phyloP scores from a whole-genome alignment of 1,140 invertebrate genomes.

The Pachyrhynchus sulphureomaculatus region DNA sequence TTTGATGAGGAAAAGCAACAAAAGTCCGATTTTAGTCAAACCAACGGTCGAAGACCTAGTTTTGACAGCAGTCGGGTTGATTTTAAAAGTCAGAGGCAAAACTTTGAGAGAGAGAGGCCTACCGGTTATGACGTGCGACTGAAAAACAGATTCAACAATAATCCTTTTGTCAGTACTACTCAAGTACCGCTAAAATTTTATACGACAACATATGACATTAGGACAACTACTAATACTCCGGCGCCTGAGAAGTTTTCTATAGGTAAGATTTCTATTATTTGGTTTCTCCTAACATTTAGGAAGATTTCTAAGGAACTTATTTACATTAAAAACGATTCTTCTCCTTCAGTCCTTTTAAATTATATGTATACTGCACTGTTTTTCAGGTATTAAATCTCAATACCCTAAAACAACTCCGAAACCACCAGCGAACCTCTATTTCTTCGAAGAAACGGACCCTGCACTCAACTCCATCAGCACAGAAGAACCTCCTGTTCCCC shows the following conservation, averaged over 20 bases:
- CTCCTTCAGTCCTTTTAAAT: background rate
- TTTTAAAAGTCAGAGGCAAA: background rate
- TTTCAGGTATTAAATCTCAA: slow-evolving; percentile 1
- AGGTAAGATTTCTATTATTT: background rate
- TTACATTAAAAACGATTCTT: background rate
- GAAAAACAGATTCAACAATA: background rate
- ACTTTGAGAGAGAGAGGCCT: background rate
- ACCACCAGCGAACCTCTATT: slow-evolving; percentile 58
- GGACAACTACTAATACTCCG: slow-evolving; percentile 56
- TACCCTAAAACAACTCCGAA: slow-evolving; percentile 48
- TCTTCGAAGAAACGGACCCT: slow-evolving; percentile 51
- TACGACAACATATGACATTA: slow-evolving; percentile 55
- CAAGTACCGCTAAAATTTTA: slow-evolving; percentile 62
- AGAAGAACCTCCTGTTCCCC: slow-evolving; percentile 45
- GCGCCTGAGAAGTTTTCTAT: slow-evolving; percentile 46
- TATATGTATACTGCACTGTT: background rate
- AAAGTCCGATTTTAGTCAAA: background rate
- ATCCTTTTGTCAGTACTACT: slow-evolving; percentile 56
- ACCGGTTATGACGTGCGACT: background rate
- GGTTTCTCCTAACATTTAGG: background rate
- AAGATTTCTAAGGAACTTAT: background rate
- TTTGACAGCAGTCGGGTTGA: too few species aligned
- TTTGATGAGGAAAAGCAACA: background rate
- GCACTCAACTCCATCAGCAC: slow-evolving; percentile 49
- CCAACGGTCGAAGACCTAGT: background rate